phyloP scores from a whole-genome alignment of 2,888 invertebrate genomes.

The Drosophila neutralis region DNA sequence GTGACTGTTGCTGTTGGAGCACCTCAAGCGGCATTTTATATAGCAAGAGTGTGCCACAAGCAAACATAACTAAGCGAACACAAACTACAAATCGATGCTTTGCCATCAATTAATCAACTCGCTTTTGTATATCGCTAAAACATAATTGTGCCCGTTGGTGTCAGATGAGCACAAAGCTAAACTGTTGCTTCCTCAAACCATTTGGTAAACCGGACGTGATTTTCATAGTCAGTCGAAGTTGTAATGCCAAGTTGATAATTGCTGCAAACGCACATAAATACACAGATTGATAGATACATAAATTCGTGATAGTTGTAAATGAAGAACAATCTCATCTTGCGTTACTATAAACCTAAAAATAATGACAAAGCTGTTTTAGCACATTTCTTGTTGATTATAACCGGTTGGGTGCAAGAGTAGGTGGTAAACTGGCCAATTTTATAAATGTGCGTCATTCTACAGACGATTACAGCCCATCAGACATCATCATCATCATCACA shows the following conservation, averaged over 20 bases:
- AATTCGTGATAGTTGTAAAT: background rate
- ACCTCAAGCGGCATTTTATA: constrained; percentile 50
- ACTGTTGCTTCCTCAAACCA: background rate
- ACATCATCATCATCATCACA: background rate
- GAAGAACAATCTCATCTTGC: background rate
- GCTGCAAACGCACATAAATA: background rate
- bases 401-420: background rate
- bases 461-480: background rate
- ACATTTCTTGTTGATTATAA: background rate
- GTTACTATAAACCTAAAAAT: background rate
- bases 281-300: background rate
- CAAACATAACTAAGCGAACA: constrained; percentile 14
- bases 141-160: background rate
- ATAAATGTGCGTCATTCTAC: background rate
- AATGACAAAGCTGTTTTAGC: background rate
- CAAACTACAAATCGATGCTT: constrained; percentile 2
- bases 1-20: constrained; percentile 62
- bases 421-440: background rate
- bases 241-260: background rate
- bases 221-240: background rate
- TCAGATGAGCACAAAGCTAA: background rate
- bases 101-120: background rate
- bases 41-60: constrained; percentile 45
- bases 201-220: background rate
- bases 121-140: background rate